phyloP scores from a whole-genome alignment of 2,113 vertebrate genomes.

The Oryzias melastigma region DNA sequence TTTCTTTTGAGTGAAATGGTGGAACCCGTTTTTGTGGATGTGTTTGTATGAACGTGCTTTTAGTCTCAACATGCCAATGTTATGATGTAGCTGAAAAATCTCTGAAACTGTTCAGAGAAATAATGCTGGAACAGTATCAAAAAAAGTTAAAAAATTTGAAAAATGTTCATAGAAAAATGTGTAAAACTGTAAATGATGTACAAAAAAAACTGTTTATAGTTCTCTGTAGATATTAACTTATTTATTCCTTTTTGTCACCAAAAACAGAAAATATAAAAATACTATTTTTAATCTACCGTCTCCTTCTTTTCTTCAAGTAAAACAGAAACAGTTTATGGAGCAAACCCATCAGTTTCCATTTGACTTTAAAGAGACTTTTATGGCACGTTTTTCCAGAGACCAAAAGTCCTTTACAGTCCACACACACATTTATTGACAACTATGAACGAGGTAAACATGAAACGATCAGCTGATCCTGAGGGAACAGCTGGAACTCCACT shows the following conservation, averaged over 20 bases:
- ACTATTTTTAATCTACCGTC: constrained; percentile 56
- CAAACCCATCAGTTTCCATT: no score
- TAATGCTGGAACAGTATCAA: constrained; percentile 22
- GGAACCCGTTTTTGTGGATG: constrained; percentile 7
- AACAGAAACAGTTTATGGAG: no score
- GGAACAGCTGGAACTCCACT: no score
- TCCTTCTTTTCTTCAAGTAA: not conserved
- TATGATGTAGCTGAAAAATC: constrained; percentile 48
- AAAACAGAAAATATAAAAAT: constrained; percentile 57
- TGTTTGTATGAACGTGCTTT: constrained; percentile 30
- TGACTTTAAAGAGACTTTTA: no score
- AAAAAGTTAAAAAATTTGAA: constrained; percentile 41
- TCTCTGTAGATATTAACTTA: constrained; percentile 98
- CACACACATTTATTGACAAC: no score
- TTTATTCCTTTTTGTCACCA: constrained; percentile 79
- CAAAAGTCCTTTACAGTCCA: no score
- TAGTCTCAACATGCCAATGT: constrained; percentile 47
- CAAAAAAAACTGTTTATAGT: constrained; percentile 82
- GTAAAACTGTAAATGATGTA: constrained; percentile 84
- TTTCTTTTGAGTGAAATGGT: not conserved
- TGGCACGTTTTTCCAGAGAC: no score
- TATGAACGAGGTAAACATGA: no score
- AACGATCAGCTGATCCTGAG: no score
- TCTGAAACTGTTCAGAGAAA: constrained; percentile 34
- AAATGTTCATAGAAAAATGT: constrained; percentile 79